Evolutionary conservation across 2,797 vertebrate genomes (phyloP), one percentile per base, ranked within the genome.

Genomic region (Enteromius fasciolatus): DNA sequence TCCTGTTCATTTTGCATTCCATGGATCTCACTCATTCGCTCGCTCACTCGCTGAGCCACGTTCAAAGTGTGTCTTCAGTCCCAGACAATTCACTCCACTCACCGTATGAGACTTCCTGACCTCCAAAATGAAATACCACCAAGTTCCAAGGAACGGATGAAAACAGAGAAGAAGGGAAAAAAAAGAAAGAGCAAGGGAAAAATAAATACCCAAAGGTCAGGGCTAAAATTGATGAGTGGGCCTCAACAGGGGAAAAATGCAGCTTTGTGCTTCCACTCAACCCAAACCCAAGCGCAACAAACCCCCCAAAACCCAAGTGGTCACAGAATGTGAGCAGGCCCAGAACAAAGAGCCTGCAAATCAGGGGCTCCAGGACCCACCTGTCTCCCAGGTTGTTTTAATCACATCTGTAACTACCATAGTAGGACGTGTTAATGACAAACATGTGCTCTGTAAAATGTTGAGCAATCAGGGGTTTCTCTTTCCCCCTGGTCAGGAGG

Each of bases 361-460:
- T 66, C 61, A 78, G 28, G 41, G 50, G 64, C 82, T 80, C 46
- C 79, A 83, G 79, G 79, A 84, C 82, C 77, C 87, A 89, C 86
- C 89, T 90, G 87, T 85, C 76, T 73, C 59, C 63, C 82, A 83
- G 80, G 64, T 87, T 86, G 78, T 83, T 87, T 84, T 85, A 87
- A 89, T 86, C 80, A 85, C 84, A 85, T 87, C 81, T 81, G 81
- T 80, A 88, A 86, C 86, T 86, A 83, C 85, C 67, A 66, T 77
- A 82, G 85, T 79, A 86, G 85, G 84, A 87, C 46, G 80, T 87
- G 89, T 87, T 89, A 88, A 90, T 87, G 78, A 87, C 79, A 86
- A 87, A 88, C 88, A 88, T 63, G 76, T 90, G 89, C 68, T 74
- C 70, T 59, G 78, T 86, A 84, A 87, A 88, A 86, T 67, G 74